Base-by-base conservation (phyloP, 1,140 invertebrate species). In the Heliconius hewitsoni region DNA sequence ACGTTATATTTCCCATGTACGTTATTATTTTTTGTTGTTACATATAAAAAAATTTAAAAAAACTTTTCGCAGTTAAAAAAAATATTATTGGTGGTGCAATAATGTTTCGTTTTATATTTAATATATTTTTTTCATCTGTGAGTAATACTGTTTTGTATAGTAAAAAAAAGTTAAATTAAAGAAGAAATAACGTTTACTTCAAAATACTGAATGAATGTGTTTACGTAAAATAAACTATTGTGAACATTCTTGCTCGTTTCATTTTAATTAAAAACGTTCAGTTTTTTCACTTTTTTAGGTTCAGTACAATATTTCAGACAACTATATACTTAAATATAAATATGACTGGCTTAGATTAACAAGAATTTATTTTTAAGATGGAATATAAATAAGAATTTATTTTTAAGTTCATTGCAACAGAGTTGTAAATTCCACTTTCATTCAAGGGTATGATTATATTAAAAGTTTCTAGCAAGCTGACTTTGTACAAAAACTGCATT, bases 141-240 rank as follows among this genome's bases (percentile, higher is more conserved):
- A 19, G 50, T 18, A 8, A 5, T 19, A 52, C 16, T 19, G 50
- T 52, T 52, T 52, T 52, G 0, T 52, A 52, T 52, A 19, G 2
- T 19, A 19, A 52, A 52, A 52, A 52, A 13, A 11, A 13, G 13
- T 13, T 46, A 11, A 52, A 0, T 52, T 52, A 52, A 60, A 60
- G 3, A n/a, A 60, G 8, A 8, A 60, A 60, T 23, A 23, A 27
- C 23, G 23, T 60, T 60, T n/a, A 60, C 55, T 60, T 60, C 11
- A 66, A 66, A 30, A 66, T 66, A 30, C 60, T 66, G 60, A 30
- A 66, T 81, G 74, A 81, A 83, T 84, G 80, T 86, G 83, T 87
- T 87, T 87, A 77, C 76, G 83, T 76, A 80, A 87, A 84, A 84
- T 83, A 85, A 86, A 84, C 34, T 85, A 84, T 86, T 85, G 74